A percentile compares a stretch with the other conserved stretches of the same genome.
phyloP scores from a whole-genome alignment of 2,888 invertebrate species.

The Drosophila neutralis region DNA sequence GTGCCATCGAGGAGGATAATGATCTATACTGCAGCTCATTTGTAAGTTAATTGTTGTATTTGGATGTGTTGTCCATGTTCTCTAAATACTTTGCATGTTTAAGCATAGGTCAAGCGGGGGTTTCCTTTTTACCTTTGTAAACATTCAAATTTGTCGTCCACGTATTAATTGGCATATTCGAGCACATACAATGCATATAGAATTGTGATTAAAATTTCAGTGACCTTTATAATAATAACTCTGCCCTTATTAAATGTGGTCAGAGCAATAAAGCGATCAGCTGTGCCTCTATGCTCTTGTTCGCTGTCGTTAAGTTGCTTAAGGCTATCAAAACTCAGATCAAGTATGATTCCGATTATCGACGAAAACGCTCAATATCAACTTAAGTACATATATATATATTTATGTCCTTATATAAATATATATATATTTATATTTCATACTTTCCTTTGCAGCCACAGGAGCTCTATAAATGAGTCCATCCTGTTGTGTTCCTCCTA shows the following conservation, averaged over 20 bases:
- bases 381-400: no score
- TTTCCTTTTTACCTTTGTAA: background rate
- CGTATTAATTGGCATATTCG: background rate
- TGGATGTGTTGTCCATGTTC: background rate
- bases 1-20: conserved; percentile 92
- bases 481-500: background rate
- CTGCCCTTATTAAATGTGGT: background rate
- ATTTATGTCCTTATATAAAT: no score
- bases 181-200: no score
- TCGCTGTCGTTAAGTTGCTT: background rate
- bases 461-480: background rate
- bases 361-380: no score
- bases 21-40: conserved; percentile 93
- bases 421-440: no score
- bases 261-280: background rate
- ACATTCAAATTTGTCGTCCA: background rate
- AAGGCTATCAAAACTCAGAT: background rate
- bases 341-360: no score
- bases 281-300: background rate
- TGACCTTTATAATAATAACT: background rate
- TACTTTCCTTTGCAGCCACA: background rate
- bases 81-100: background rate
- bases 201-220: background rate
- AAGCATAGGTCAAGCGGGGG: background rate
- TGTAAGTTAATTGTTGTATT: conserved; percentile 82